phyloP scores from a whole-genome alignment of 35 echinoderm and acorn worm species.

The Apostichopus japonicus region DNA sequence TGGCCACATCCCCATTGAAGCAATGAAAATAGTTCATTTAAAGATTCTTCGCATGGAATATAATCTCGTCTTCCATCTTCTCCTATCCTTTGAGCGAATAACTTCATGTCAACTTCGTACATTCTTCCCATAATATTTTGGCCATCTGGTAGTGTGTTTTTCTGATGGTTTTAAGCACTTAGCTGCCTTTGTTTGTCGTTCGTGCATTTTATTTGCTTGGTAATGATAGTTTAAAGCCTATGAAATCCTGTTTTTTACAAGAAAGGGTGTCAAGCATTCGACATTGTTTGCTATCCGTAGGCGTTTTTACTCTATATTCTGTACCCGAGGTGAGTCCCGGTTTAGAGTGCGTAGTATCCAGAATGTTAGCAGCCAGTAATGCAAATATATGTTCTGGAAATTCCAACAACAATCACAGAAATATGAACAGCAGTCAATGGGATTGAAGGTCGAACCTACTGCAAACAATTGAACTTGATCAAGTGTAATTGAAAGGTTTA shows the following conservation, averaged over 20 bases:
- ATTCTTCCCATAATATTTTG: background rate
- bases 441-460: no score
- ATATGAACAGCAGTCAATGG: no score
- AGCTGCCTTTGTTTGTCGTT: background rate
- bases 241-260: constrained; percentile 2
- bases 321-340: no score
- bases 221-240: constrained; percentile 8
- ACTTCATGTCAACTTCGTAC: background rate
- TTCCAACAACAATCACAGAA: no score
- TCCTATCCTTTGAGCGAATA: background rate
- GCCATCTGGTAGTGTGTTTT: constrained; percentile 20
- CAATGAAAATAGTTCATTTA: constrained; percentile 1
- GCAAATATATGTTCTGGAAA: no score
- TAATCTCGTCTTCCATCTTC: constrained; percentile 17
- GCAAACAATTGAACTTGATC: no score
- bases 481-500: no score
- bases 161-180: background rate
- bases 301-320: background rate
- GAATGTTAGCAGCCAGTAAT: no score
- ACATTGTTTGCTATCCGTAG: background rate
- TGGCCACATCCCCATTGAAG: background rate
- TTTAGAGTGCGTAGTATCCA: no score
- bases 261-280: background rate
- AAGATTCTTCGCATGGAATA: constrained; percentile 17
- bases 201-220: background rate